A percentile compares a stretch with the other conserved stretches of the same genome.
Conservation (phyloP, 2,797 vertebrate genomes). For the Pteronotus mesoamericanus region DNA sequence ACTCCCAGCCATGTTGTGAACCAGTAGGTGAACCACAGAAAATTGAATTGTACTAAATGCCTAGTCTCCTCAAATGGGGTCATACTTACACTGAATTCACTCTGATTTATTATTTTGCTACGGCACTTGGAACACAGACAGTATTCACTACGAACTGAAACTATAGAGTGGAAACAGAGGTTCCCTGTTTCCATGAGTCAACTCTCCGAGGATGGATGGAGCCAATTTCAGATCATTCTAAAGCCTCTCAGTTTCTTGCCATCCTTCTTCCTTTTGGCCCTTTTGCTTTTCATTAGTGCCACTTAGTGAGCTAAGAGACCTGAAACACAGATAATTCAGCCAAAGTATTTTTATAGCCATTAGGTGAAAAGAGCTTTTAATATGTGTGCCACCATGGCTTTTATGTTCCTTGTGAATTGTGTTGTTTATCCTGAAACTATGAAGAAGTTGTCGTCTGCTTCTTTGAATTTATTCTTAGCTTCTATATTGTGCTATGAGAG, state of each 20-base stretch:
- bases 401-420: slow-evolving; percentile 6
- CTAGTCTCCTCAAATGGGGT: slow-evolving; percentile 27
- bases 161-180: slow-evolving; percentile 66
- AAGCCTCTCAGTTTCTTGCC: slow-evolving; percentile 6
- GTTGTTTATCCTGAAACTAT: slow-evolving; percentile 3
- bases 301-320: slow-evolving; percentile 17
- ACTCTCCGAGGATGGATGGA: slow-evolving; percentile 20
- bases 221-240: slow-evolving; percentile 9
- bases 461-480: background rate
- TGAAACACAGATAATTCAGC: slow-evolving; percentile 32
- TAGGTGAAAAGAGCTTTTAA: slow-evolving; percentile 22
- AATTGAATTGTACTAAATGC: slow-evolving; percentile 51
- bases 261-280: slow-evolving; percentile 28
- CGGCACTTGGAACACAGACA: slow-evolving; percentile 56
- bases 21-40: slow-evolving; percentile 49
- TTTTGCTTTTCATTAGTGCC: slow-evolving; percentile 57
- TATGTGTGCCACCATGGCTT: slow-evolving; percentile 17
- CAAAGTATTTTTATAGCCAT: slow-evolving; percentile 47
- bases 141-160: slow-evolving; percentile 42
- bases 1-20: background rate
- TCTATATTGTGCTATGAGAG: background rate
- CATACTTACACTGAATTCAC: slow-evolving; percentile 48
- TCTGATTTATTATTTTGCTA: slow-evolving; percentile 69
- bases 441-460: background rate
- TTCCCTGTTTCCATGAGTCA: slow-evolving; percentile 63